Evolutionary conservation across 1,140 invertebrate species (phyloP).

Genomic region (Pachyrhynchus sulphureomaculatus): DNA sequence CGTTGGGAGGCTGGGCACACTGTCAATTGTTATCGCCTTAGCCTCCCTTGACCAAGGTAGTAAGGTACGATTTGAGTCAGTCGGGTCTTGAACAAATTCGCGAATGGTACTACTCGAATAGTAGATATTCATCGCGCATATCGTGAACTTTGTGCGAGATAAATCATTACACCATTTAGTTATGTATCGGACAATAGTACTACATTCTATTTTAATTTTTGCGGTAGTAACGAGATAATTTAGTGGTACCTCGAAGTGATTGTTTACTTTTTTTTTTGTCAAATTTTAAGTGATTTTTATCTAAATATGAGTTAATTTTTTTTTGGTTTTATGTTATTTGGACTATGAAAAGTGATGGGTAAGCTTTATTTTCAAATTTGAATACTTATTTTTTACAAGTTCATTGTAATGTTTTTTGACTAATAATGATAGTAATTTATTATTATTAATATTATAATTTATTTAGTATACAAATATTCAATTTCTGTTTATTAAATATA

Average conservation of each 20-base stretch:
- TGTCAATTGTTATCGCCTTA: constrained; percentile 17
- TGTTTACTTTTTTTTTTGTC: too few species aligned
- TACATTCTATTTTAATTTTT: background rate
- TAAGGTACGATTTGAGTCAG: constrained; percentile 18
- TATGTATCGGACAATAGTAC: constrained; percentile 5
- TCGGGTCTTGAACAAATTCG: constrained; percentile 23
- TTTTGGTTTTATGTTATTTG: background rate
- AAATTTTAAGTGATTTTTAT: background rate
- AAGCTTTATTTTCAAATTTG: background rate
- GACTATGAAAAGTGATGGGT: constrained; percentile 7
- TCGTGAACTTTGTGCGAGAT: background rate
- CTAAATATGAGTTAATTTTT: constrained; percentile 1
- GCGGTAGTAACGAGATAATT: background rate
- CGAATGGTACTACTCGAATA: constrained; percentile 19
- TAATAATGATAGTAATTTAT: too few species aligned
- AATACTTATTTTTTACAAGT: too few species aligned
- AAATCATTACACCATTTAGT: constrained; percentile 11
- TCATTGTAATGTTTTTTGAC: background rate
- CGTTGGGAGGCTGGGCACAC: constrained; percentile 17
- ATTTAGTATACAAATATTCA: too few species aligned
- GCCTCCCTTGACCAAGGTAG: constrained; percentile 22
- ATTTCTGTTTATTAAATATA: too few species aligned
- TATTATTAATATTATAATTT: too few species aligned
- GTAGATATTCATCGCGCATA: constrained; percentile 1
- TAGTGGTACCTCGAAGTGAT: too few species aligned